phyloP scores from a whole-genome alignment of 2,888 invertebrate genomes.

The Cheiracanthium punctorium region DNA sequence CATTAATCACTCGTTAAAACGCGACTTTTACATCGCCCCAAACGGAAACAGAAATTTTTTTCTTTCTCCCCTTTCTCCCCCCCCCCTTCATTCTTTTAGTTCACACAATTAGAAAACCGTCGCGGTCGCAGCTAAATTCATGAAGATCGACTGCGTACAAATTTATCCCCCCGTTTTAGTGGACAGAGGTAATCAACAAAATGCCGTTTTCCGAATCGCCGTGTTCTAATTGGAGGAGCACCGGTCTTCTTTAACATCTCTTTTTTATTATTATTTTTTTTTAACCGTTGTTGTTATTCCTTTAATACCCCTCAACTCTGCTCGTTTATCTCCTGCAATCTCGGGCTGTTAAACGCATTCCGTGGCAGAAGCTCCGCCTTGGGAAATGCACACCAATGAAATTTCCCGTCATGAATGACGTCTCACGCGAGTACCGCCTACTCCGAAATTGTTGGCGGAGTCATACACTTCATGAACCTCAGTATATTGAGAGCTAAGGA shows the following conservation, averaged over 20 bases:
- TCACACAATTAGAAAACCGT: conserved; percentile 62
- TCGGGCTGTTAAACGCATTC: conserved; percentile 64
- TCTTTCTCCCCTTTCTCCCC: conserved; percentile 29
- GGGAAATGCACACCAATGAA: conserved; percentile 22
- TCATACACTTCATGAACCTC: conserved; percentile 43
- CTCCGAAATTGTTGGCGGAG: conserved; percentile 47
- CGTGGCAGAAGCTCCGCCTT: conserved; percentile 29
- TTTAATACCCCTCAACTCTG: conserved; percentile 46
- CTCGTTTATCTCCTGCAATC: conserved; percentile 66
- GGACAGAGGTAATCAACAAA: conserved; percentile 69
- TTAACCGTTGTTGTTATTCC: too few relatives aligned
- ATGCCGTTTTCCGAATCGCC: conserved; percentile 67
- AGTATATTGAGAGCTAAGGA: conserved; percentile 23
- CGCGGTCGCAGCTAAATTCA: conserved; percentile 63
- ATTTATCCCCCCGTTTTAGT: conserved; percentile 64
- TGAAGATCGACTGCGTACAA: conserved; percentile 67
- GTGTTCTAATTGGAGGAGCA: conserved; percentile 67
- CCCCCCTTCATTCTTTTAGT: conserved; percentile 46
- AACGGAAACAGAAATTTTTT: conserved; percentile 38
- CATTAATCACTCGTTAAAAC: conserved; percentile 68
- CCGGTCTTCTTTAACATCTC: conserved; percentile 9
- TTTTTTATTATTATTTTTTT: conserved; percentile 26
- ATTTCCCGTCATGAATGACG: conserved; percentile 19
- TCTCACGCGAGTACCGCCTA: conserved; percentile 17
- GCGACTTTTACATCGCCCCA: conserved; percentile 47